Base-by-base conservation (phyloP, 1,140 invertebrate genomes). In the Anagrus nilaparvatae region DNA sequence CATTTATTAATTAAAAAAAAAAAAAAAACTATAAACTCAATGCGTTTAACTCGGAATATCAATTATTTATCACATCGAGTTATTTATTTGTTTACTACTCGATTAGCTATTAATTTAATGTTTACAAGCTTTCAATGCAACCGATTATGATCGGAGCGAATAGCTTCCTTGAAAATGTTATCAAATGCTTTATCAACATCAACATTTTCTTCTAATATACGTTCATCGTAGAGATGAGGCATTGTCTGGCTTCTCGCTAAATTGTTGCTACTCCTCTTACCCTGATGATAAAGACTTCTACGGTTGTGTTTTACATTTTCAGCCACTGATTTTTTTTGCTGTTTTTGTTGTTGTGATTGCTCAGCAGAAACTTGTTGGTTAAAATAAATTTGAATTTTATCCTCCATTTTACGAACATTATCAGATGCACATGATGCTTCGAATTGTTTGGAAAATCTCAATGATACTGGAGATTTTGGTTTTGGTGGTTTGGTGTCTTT, bases 321-420 rank as follows among this genome's bases (percentile, higher is more conserved):
- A 6, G 20, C 10, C n/a, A n/a, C n/a, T n/a, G 29, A 30, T 30
- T 30, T 30, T 4, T 9, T 10, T n/a, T 14, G 5, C 10, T 12
- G 9, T 25, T 24, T 18, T 44, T 43, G 21, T 23, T 34, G 16
- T 40, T 29, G 20, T 46, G 44, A 37, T 25, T 24, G 44, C 17
- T 20, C 40, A 27, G 7, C 29, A 9, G 14, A 14, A 9, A 5
- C 8, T 14, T 9, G 5, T 10, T 16, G 17, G 25, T 17, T 25
- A 12, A 89, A 84, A 55, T 86, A 89, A n/a, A 82, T 80, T 41
- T 84, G 81, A 28, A 90, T 79, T 4, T 84, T 84, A 24, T 75
- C 73, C 52, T 82, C 77, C 67, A 88, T 89, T 21, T 79, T 76
- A 8, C 73, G 68, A 7, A 87, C 62, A 44, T 79, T 76, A n/a